Percentiles rank a stretch among this genome's conserved stretches.
Evolutionary conservation across 2,888 invertebrate genomes (phyloP).

Genomic region (Cylloceria caligata): DNA sequence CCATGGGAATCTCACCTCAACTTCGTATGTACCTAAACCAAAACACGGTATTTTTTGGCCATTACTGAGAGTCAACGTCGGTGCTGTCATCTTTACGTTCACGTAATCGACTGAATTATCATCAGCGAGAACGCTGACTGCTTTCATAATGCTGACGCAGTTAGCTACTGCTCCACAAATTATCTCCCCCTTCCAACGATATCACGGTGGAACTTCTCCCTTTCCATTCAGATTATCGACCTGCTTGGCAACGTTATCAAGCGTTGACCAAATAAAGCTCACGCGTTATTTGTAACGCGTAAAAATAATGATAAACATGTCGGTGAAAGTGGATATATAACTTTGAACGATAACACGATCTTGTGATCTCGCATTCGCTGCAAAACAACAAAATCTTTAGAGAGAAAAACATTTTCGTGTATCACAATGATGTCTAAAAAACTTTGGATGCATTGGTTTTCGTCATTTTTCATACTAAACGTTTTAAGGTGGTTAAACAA

Average conservation of each 20-base stretch:
- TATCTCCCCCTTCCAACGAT: not conserved
- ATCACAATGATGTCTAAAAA: too few species aligned
- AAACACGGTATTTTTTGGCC: slow-evolving; percentile 88
- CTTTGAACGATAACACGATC: not conserved
- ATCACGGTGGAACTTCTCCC: not conserved
- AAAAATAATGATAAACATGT: not conserved
- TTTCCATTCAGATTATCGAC: not conserved
- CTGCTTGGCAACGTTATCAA: not conserved
- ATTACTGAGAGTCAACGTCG: slow-evolving; percentile 87
- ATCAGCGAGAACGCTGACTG: not conserved
- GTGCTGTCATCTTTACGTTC: slow-evolving; percentile 82
- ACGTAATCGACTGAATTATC: not conserved
- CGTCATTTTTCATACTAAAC: too few species aligned
- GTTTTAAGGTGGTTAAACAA: too few species aligned
- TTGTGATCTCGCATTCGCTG: not conserved
- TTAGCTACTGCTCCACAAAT: not conserved
- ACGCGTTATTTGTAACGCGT: not conserved
- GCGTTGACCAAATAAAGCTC: not conserved
- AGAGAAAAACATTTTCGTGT: too few species aligned
- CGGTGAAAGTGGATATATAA: not conserved
- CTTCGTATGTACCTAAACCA: slow-evolving; percentile 93
- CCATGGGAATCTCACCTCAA: slow-evolving; percentile 85
- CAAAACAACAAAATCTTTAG: not conserved
- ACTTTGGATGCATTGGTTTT: too few species aligned
- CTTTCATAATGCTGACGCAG: not conserved